Conservation (phyloP, 1,140 invertebrate genomes). For the Dreissena rostriformis region DNA sequence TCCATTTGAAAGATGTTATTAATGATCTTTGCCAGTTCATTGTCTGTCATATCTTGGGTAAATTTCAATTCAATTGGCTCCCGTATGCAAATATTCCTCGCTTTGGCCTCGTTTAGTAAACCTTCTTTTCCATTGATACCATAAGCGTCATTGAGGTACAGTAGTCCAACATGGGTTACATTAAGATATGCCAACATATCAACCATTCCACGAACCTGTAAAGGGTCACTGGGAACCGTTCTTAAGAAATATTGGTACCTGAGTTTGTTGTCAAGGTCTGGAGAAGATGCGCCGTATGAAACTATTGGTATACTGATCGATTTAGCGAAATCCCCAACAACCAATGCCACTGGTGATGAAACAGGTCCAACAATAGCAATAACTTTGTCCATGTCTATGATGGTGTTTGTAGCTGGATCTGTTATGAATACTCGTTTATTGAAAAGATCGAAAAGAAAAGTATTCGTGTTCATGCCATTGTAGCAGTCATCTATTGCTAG, state of each 20-base stretch:
- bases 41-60: conserved; percentile 77
- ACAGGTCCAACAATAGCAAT: conserved; percentile 67
- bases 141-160: conserved; percentile 68
- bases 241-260: conserved; percentile 68
- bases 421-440: conserved; percentile 48
- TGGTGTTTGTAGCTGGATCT: conserved; percentile 34
- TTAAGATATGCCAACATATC: conserved; percentile 52
- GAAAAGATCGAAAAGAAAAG: conserved; percentile 61
- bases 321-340: conserved; percentile 62
- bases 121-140: conserved; percentile 57
- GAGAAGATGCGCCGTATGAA: conserved; percentile 67
- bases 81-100: conserved; percentile 83
- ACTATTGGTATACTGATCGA: conserved; percentile 63
- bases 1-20: conserved; percentile 38
- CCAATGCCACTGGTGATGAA: conserved; percentile 64
- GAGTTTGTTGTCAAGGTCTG: conserved; percentile 62
- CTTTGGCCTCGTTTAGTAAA: conserved; percentile 48
- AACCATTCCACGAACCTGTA: conserved; percentile 64
- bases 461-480: conserved; percentile 61
- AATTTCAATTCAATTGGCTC: conserved; percentile 57
- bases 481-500: conserved; percentile 73
- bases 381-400: conserved; percentile 63
- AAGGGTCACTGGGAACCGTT: conserved; percentile 67
- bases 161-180: conserved; percentile 60
- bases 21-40: conserved; percentile 29